Evolutionary conservation across 1,140 invertebrate genomes (phyloP).

Genomic region (Orchestia grillus): DNA sequence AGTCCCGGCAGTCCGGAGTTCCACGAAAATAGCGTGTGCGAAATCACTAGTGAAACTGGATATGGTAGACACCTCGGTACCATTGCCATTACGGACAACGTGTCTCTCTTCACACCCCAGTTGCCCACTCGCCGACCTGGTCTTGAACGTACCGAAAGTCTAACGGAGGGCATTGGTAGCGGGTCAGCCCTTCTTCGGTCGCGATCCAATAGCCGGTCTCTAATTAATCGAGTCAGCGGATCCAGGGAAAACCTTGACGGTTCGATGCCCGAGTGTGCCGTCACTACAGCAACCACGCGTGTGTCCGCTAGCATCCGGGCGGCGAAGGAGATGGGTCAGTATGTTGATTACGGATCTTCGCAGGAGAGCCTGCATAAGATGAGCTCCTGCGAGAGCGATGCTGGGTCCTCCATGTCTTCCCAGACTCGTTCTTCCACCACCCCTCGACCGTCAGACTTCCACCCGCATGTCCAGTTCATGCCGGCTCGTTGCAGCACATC

Average conservation of each 20-base stretch:
- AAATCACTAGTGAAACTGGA: conserved; percentile 67
- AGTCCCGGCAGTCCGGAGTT: conserved; percentile 67
- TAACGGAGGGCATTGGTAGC: conserved; percentile 60
- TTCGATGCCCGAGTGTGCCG: conserved; percentile 59
- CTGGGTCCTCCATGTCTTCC: conserved; percentile 66
- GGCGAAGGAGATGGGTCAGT: conserved; percentile 66
- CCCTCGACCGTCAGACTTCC: conserved; percentile 64
- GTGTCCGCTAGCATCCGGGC: conserved; percentile 65
- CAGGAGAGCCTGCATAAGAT: conserved; percentile 67
- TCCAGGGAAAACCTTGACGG: conserved; percentile 65
- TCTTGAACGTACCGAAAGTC: conserved; percentile 62
- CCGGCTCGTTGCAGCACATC: conserved; percentile 65
- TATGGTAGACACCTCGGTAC: conserved; percentile 65
- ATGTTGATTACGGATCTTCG: conserved; percentile 67
- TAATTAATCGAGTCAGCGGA: conserved; percentile 58
- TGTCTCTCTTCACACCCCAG: conserved; percentile 59
- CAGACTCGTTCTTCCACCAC: conserved; percentile 67
- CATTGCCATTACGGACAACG: conserved; percentile 65
- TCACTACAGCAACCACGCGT: conserved; percentile 60
- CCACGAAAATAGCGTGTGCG: conserved; percentile 67
- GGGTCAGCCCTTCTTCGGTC: conserved; percentile 41
- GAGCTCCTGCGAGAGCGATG: conserved; percentile 68
- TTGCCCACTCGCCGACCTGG: conserved; percentile 60
- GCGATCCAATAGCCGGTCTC: conserved; percentile 64
- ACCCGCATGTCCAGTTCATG: conserved; percentile 61